Percentiles rank a stretch among this genome's conserved stretches.
These are phyloP conservation scores for Protosalanx chinensis DNA, from an alignment of 2,797 vertebrate genomes.

Conservation along the genomic window DNA sequence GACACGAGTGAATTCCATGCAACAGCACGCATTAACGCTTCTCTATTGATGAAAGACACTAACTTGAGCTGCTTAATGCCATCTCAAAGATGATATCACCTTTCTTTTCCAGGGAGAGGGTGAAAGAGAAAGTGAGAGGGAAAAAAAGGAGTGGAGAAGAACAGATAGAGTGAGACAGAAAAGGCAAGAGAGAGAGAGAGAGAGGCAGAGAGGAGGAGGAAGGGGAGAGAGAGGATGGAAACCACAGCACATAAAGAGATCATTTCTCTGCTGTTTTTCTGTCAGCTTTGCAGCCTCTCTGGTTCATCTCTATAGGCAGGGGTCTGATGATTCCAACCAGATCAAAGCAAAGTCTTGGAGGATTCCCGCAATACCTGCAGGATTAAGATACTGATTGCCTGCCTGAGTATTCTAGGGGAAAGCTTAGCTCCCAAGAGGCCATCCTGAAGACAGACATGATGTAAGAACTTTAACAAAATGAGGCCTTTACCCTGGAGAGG, in stretches of 20 bases:
- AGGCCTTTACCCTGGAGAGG: constrained; percentile 34
- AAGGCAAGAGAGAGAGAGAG: background rate
- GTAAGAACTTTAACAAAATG: constrained; percentile 38
- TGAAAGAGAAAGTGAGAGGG: background rate
- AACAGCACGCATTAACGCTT: background rate
- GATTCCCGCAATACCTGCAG: constrained; percentile 36
- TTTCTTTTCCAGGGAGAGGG: constrained; percentile 15
- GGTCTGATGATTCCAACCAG: constrained; percentile 42
- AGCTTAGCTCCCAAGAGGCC: constrained; percentile 21
- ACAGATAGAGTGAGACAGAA: background rate
- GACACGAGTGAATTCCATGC: constrained; percentile 3
- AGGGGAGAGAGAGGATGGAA: background rate
- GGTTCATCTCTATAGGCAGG: constrained; percentile 33
- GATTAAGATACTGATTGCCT: constrained; percentile 40
- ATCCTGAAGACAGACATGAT: constrained; percentile 44
- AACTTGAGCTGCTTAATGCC: constrained; percentile 20
- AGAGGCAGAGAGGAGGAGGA: background rate
- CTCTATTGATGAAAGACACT: constrained; percentile 4
- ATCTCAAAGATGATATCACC: constrained; percentile 28
- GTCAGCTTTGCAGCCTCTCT: constrained; percentile 15
- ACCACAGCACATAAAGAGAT: background rate
- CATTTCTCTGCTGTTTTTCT: background rate
- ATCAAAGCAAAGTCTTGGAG: constrained; percentile 29
- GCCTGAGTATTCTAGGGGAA: constrained; percentile 32
- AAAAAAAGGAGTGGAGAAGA: background rate